A percentile compares a stretch with the other conserved stretches of the same genome.
These are phyloP conservation scores for Silvanus unidentatus DNA, from an alignment of 2,888 invertebrate genomes.

Conservation along the genomic window DNA sequence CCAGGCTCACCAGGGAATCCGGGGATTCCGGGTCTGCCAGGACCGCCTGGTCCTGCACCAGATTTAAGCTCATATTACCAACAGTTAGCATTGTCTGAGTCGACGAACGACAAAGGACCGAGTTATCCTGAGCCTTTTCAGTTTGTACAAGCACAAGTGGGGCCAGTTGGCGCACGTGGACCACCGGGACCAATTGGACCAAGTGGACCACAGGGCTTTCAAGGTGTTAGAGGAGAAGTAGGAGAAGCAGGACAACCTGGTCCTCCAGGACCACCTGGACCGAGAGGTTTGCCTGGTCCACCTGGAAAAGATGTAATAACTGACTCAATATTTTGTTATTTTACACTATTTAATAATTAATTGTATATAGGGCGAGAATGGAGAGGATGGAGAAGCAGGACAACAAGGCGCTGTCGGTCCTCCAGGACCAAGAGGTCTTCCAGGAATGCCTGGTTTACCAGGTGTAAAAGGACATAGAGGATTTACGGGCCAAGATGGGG, in stretches of 20 bases:
- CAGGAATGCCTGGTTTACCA: slow-evolving; percentile 72
- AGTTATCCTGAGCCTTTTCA: slow-evolving; percentile 55
- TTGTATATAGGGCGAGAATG: slow-evolving; percentile 59
- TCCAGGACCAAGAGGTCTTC: slow-evolving; percentile 65
- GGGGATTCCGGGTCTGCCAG: slow-evolving; percentile 61
- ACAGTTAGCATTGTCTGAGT: slow-evolving; percentile 65
- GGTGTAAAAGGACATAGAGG: slow-evolving; percentile 81
- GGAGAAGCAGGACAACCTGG: slow-evolving; percentile 71
- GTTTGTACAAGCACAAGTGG: slow-evolving; percentile 74
- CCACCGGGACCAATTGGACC: slow-evolving; percentile 60
- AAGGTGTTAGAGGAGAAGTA: slow-evolving; percentile 73
- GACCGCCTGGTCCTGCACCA: slow-evolving; percentile 61
- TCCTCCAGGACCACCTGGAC: slow-evolving; percentile 52
- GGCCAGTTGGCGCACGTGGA: slow-evolving; percentile 75
- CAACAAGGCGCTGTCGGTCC: slow-evolving; percentile 65
- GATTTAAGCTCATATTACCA: slow-evolving; percentile 71
- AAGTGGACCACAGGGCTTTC: slow-evolving; percentile 73
- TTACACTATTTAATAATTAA: neutral
- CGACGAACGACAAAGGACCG: slow-evolving; percentile 70
- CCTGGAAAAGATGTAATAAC: slow-evolving; percentile 67
- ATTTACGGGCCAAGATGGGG: slow-evolving; percentile 71
- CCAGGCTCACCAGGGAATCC: slow-evolving; percentile 58
- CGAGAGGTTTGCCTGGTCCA: slow-evolving; percentile 62
- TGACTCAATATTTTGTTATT: no score
- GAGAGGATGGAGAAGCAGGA: slow-evolving; percentile 77